Base-by-base conservation (phyloP, 1,140 invertebrate genomes). In the Aphelenchoides avenae region DNA sequence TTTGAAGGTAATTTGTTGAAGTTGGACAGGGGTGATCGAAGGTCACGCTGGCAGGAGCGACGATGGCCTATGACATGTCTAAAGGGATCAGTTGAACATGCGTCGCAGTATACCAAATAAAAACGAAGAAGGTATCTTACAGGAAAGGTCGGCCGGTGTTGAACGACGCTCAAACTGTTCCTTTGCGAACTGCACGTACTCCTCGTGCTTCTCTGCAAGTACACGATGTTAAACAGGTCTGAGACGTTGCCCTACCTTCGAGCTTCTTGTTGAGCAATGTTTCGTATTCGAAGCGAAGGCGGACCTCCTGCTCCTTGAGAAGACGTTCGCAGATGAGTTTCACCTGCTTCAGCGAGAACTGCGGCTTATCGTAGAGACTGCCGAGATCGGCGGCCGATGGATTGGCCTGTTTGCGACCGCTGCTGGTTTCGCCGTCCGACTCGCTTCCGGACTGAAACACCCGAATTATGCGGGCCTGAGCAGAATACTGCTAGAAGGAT, bases 281-380 rank as follows among this genome's bases (percentile, higher is more conserved):
- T 47, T 75, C 73, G 40, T 77, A 75, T 49, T 75, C 73, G 34
- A 66, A 59, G 29, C 73, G 66, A n/a, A 75, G 66, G n/a, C 74
- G 71, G 7, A 73, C 58, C n/a, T 73, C 71, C 44, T 73, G 71
- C 41, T 73, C 68, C 44, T 69, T 68, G 7, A 73, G 64, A 7
- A 73, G 30, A 31, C 71, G 71, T 36, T 73, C 71, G 41, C 71
- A 74, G 39, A 73, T 73, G 42, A 73, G 56, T 30, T 74, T 70
- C 18, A 73, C 70, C n/a, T 72, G 71, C 26, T 71, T 69, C 13
- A 71, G 57, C 31, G 68, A 72, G 40, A 71, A 71, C 22, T 71
- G 66, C 22, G 68, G 70, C 49, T 66, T 60, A 15, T 71, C 65
- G 53, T 70, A 69, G 6, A 69, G 43, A n/a, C 54, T 37, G 5